phyloP scores from a whole-genome alignment of 2,888 invertebrate genomes.

The Pyrochroa serraticornis region DNA sequence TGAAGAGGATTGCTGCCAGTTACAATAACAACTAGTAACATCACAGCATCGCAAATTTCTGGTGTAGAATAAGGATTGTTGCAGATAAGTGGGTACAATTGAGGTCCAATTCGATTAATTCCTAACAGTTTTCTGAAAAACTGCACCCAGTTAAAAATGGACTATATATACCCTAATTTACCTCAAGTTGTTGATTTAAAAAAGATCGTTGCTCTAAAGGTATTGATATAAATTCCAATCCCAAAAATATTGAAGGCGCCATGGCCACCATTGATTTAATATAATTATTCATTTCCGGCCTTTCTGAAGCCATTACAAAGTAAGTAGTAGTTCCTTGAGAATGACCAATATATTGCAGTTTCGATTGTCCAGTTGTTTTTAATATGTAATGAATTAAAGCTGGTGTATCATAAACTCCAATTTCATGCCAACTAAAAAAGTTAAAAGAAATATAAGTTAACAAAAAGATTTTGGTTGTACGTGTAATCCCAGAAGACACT shows the following conservation, averaged over 20 bases:
- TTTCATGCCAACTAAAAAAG: slow-evolving; percentile 63
- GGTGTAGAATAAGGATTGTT: neutral
- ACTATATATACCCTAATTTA: neutral
- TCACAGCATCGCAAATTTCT: neutral
- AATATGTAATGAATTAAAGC: slow-evolving; percentile 75
- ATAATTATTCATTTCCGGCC: slow-evolving; percentile 63
- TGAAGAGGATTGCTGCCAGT: neutral
- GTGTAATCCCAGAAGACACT: slow-evolving; percentile 49
- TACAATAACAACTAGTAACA: neutral
- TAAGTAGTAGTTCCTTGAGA: slow-evolving; percentile 74
- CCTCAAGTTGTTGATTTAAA: neutral
- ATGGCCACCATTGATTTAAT: neutral
- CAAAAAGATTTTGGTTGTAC: too few relatives aligned
- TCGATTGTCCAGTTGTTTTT: slow-evolving; percentile 60
- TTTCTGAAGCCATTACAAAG: slow-evolving; percentile 66
- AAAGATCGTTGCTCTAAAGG: neutral
- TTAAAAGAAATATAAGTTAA: neutral
- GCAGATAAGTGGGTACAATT: neutral
- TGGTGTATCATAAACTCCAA: slow-evolving; percentile 77
- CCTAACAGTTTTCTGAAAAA: neutral
- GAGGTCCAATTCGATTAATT: neutral
- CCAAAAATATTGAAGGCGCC: neutral
- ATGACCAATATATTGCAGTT: slow-evolving; percentile 77
- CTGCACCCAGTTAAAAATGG: neutral
- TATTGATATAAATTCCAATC: neutral